Conservation (phyloP, 2,888 invertebrate genomes). For the Adineta ricciae region DNA sequence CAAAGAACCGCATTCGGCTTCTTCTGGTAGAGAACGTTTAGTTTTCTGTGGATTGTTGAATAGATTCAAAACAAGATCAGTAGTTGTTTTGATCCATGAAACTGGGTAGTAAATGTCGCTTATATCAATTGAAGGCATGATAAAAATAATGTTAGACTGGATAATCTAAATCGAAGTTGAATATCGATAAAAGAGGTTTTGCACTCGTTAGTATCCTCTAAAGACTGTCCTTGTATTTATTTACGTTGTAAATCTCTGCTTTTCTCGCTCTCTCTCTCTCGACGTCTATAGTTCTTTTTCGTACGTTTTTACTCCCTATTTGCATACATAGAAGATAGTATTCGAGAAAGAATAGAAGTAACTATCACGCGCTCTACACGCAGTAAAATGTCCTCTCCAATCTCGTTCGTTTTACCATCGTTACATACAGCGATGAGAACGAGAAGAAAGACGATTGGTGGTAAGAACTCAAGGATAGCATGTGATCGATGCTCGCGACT, state of each 20-base stretch:
- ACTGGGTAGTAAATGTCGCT: neutral
- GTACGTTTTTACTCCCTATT: neutral
- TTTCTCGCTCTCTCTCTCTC: neutral
- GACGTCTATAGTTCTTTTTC: neutral
- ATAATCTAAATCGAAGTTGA: neutral
- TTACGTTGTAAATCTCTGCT: neutral
- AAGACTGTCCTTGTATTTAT: neutral
- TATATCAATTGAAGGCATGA: neutral
- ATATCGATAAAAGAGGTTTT: neutral
- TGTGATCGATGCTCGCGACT: neutral
- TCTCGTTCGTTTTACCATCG: neutral
- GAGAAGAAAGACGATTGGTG: neutral
- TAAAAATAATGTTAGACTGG: neutral
- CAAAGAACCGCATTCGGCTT: constrained; percentile 32
- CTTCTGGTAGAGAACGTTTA: constrained; percentile 30
- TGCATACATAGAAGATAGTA: neutral
- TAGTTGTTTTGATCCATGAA: constrained; percentile 18
- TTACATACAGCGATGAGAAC: neutral
- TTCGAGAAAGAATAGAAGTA: neutral
- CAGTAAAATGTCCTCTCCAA: neutral
- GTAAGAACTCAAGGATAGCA: neutral
- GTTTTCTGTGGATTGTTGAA: constrained; percentile 22
- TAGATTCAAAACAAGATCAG: neutral
- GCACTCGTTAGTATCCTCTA: neutral
- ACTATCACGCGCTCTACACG: neutral